phyloP scores from a whole-genome alignment of 30 jellyfish, hydroid and myxozoan species.

The Clytia hemisphaerica region DNA sequence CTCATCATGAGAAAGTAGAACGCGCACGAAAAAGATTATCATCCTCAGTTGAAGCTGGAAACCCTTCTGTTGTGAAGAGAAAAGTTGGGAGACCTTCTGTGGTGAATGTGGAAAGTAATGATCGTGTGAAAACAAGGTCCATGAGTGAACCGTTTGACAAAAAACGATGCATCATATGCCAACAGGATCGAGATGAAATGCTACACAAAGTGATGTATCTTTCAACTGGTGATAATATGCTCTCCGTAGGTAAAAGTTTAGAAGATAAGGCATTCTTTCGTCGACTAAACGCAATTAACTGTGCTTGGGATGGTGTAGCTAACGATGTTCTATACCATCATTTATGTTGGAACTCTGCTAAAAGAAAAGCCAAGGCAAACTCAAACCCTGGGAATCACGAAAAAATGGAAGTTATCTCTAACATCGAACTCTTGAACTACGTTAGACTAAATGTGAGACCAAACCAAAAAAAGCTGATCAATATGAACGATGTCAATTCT shows the following conservation, averaged over 20 bases:
- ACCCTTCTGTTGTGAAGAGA: conserved; percentile 17
- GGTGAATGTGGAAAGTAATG: conserved; percentile 8
- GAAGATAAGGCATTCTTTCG: conserved; percentile 12
- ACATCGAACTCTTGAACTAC: conserved; percentile 10
- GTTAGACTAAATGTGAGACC: conserved; percentile 4
- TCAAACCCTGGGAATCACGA: neutral
- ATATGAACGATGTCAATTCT: conserved; percentile 20
- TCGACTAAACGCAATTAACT: conserved; percentile 27
- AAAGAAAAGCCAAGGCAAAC: conserved; percentile 3
- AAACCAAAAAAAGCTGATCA: no score
- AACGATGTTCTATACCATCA: conserved; percentile 19
- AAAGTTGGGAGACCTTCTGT: conserved; percentile 17
- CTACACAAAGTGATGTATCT: conserved; percentile 22
- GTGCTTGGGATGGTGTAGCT: conserved; percentile 29
- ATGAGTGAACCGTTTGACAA: neutral
- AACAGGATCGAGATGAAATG: conserved; percentile 15
- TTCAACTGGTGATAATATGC: conserved; percentile 21
- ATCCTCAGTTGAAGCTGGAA: neutral
- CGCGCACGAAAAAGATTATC: conserved; percentile 28
- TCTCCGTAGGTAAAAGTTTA: conserved; percentile 15
- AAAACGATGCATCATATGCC: conserved; percentile 12
- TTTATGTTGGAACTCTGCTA: conserved; percentile 8
- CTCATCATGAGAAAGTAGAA: conserved; percentile 25
- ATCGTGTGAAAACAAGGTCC: conserved; percentile 13
- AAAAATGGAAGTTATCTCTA: neutral